phyloP scores from a whole-genome alignment of 2,113 vertebrate genomes.

The Solenodon paradoxus region DNA sequence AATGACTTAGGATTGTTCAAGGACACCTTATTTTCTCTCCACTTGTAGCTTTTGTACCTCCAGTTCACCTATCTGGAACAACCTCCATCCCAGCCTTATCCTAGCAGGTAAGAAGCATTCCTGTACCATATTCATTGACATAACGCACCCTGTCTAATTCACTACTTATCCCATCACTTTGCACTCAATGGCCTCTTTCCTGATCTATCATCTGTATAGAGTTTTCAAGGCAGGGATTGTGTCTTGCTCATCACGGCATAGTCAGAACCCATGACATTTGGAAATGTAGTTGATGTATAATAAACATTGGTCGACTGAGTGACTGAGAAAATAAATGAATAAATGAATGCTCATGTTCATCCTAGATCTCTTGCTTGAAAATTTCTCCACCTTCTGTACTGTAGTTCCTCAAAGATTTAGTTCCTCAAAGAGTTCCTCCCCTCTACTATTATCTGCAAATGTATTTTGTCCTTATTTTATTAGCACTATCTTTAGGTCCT shows the following conservation, averaged over 20 bases:
- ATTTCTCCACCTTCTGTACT: background rate
- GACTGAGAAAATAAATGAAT: background rate
- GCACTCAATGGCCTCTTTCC: background rate
- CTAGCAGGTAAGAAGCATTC: background rate
- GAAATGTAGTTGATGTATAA: background rate
- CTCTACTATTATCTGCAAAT: constrained; percentile 34
- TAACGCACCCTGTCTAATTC: background rate
- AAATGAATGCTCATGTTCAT: background rate
- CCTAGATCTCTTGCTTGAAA: background rate
- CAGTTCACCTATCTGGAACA: background rate
- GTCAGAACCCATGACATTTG: background rate
- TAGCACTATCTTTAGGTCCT: constrained; percentile 44
- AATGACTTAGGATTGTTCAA: background rate
- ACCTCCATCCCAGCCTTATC: background rate
- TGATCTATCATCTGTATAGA: background rate
- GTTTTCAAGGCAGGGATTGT: background rate
- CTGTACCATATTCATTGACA: background rate
- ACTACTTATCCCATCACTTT: background rate
- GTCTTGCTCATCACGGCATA: background rate
- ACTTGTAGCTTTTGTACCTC: background rate
- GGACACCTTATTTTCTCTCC: background rate
- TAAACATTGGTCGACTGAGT: background rate
- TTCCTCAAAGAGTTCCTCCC: constrained; percentile 35
- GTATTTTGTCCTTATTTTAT: constrained; percentile 53
- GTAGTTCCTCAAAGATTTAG: background rate